Evolutionary conservation across 2,113 vertebrate genomes (phyloP), one percentile per base, ranked within the genome.

Genomic region (Pipa parva): DNA sequence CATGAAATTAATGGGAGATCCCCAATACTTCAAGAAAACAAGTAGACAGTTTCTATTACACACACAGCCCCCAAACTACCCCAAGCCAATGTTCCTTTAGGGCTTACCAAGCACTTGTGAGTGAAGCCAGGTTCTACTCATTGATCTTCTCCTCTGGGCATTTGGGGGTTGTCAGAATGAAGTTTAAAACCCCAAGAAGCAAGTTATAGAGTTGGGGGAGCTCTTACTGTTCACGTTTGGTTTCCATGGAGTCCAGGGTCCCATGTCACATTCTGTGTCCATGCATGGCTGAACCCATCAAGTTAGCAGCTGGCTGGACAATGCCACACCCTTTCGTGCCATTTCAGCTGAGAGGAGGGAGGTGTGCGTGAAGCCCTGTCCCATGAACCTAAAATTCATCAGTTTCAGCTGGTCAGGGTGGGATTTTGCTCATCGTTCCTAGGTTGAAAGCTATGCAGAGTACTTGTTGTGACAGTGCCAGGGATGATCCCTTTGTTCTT

Each of bases 251-350:
- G 74, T 73, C 76, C 80, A 81, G 80, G 72, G 72, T 81, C 82
- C 77, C 75, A 72, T 84, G 84, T 85, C 85, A 87, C 78, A 79
- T 81, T 79, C 80, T 80, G 82, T 79, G 85, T 80, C 75, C 80
- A 80, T 79, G 87, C 82, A 80, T 81, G 85, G 88, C 74, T 84
- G 87, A 78, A 76, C 77, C 78, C 80, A 80, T 75, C 78, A 76
- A 83, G 82, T 84, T 81, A 86, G 81, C 82, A 77, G 73, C 63
- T 73, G 70, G 77, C 76, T 71, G 72, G 59, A 63, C 58, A 45
- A 68, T 75, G 78, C 84, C 84, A 85, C 86, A 87, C 82, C 87
- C 85, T 39, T 45, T 20, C 25, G 24, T 70, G 49, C 66, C 66
- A 17, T 58, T 52, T 61, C 33, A 42, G 2, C 17, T n/a, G 39